Percentiles rank a stretch among this genome's conserved stretches.
These are phyloP conservation scores for Gymnoscelis rufifasciata DNA, from an alignment of 2,888 invertebrate genomes.

Conservation along the genomic window DNA sequence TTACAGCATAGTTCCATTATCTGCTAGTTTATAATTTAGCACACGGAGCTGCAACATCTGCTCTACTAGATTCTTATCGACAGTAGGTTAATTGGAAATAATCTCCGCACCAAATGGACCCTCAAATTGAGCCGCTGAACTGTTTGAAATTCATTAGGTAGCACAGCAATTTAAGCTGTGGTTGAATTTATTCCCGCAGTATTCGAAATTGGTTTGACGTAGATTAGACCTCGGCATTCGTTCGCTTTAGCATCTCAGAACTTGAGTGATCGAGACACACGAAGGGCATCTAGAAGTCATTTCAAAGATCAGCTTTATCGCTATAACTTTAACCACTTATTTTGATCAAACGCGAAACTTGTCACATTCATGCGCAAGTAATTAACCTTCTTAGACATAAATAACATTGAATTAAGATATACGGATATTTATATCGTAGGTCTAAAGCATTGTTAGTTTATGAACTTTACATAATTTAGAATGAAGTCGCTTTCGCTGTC, in stretches of 20 bases:
- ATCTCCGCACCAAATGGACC: slow-evolving; percentile 33
- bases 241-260: background rate
- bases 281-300: background rate
- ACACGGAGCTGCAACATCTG: slow-evolving; percentile 22
- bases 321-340: background rate
- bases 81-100: slow-evolving; percentile 34
- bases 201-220: slow-evolving; percentile 27
- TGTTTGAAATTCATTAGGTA: slow-evolving; percentile 35
- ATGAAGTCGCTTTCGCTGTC: too few relatives aligned
- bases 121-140: slow-evolving; percentile 34
- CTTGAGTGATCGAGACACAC: background rate
- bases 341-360: too few relatives aligned
- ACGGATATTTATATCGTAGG: background rate
- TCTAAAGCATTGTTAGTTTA: too few relatives aligned
- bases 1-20: too few relatives aligned
- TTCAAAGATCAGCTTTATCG: background rate
- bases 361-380: too few relatives aligned
- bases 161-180: slow-evolving; percentile 31
- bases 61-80: slow-evolving; percentile 27
- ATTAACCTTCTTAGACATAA: too few relatives aligned
- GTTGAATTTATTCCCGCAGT: slow-evolving; percentile 29
- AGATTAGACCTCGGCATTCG: slow-evolving; percentile 8
- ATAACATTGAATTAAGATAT: too few relatives aligned
- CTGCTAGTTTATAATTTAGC: background rate
- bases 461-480: too few relatives aligned